Evolutionary conservation across 1,140 invertebrate genomes (phyloP).

Genomic region (Caenorhabditis briggsae): DNA sequence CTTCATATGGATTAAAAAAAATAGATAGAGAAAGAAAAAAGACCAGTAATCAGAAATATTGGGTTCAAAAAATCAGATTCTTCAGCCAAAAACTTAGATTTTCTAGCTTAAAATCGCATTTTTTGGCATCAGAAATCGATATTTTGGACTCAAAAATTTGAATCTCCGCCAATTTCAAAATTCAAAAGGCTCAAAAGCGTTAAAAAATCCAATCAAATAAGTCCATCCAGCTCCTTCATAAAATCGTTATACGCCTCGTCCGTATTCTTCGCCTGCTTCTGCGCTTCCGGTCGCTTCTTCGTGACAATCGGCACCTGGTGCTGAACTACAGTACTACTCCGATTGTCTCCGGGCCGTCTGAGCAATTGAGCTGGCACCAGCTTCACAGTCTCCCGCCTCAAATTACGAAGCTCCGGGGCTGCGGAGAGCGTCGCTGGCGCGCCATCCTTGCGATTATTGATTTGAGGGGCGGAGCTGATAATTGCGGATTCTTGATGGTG

Average conservation of each 20-base stretch:
- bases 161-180: too few species aligned
- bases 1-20: too few species aligned
- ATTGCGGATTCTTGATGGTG: slow-evolving; percentile 36
- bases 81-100: not conserved
- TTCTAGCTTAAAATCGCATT: not conserved
- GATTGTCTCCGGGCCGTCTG: slow-evolving; percentile 17
- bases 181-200: not conserved
- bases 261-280: slow-evolving; percentile 54
- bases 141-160: too few species aligned
- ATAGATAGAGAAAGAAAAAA: too few species aligned
- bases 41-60: too few species aligned
- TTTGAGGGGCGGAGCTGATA: slow-evolving; percentile 56
- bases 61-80: too few species aligned
- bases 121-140: too few species aligned
- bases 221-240: slow-evolving; percentile 58
- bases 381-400: slow-evolving; percentile 59
- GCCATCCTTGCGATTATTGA: not conserved
- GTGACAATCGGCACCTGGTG: not conserved
- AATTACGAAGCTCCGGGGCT: slow-evolving; percentile 55
- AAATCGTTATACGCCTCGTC: slow-evolving; percentile 63
- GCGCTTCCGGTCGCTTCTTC: not conserved
- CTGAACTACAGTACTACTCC: not conserved
- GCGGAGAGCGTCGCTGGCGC: slow-evolving; percentile 31
- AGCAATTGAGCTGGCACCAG: slow-evolving; percentile 55
- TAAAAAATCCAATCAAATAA: slow-evolving; percentile 45